A percentile compares a stretch with the other conserved stretches of the same genome.
Conservation (phyloP, 2,113 vertebrate genomes). For the Amphilophus citrinellus region DNA sequence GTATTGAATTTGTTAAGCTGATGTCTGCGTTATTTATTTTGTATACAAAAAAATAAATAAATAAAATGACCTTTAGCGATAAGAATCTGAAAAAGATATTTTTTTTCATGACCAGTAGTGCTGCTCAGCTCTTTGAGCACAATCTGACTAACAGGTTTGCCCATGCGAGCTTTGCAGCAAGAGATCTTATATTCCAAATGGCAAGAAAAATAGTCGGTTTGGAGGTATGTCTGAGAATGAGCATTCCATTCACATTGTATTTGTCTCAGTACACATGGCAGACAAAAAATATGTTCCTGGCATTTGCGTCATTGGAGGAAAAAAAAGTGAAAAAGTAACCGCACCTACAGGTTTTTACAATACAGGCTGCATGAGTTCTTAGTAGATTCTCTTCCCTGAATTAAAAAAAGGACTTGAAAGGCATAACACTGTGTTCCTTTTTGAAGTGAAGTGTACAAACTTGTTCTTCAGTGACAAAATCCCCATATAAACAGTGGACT, state of each 20-base stretch:
- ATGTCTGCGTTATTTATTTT: not conserved
- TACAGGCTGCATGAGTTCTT: not conserved
- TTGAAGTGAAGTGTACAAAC: conserved; percentile 46
- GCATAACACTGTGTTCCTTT: conserved; percentile 40
- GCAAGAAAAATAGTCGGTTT: conserved; percentile 15
- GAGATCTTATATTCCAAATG: conserved; percentile 25
- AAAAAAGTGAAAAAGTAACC: conserved; percentile 14
- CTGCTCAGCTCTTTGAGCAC: not conserved
- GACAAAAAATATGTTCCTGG: conserved; percentile 34
- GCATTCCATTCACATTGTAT: conserved; percentile 24
- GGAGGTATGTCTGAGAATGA: conserved; percentile 15
- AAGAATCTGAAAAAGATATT: not conserved
- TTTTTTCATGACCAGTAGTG: not conserved
- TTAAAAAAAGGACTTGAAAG: conserved; percentile 43
- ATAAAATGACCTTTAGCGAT: not conserved
- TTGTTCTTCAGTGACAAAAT: conserved; percentile 30
- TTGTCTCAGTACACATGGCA: conserved; percentile 14
- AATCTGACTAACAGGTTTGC: conserved; percentile 16
- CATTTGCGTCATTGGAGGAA: conserved; percentile 26
- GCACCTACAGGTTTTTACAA: conserved; percentile 24
- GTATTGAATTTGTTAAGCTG: conserved; percentile 17
- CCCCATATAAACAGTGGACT: not conserved
- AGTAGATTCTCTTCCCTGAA: conserved; percentile 17
- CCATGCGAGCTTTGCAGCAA: not conserved
- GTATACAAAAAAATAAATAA: not conserved